phyloP scores from a whole-genome alignment of 2,797 vertebrate species.

The Channa striata region DNA sequence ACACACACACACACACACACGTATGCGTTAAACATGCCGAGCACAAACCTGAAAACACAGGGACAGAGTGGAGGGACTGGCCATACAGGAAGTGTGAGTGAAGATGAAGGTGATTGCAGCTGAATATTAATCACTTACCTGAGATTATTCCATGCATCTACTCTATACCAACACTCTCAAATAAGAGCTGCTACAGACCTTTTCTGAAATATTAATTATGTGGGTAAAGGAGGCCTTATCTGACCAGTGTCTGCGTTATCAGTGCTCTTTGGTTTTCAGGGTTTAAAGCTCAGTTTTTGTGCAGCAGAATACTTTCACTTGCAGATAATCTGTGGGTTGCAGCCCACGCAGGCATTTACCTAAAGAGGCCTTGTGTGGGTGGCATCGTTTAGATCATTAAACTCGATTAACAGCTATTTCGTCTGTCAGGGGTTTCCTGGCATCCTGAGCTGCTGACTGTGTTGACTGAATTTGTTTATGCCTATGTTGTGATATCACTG shows the following conservation, averaged over 20 bases:
- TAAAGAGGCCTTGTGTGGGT: conserved; percentile 23
- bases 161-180: not conserved
- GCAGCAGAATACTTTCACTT: conserved; percentile 19
- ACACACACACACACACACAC: conserved; percentile 17
- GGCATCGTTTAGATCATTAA: conserved; percentile 15
- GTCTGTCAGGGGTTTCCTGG: not conserved
- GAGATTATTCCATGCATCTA: not conserved
- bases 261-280: conserved; percentile 14
- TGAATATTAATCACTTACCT: conserved; percentile 63
- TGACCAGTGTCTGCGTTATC: not conserved
- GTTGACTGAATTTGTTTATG: not conserved
- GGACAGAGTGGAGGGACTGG: conserved; percentile 41
- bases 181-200: not conserved
- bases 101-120: conserved; percentile 42
- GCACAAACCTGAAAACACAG: conserved; percentile 49
- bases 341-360: conserved; percentile 23
- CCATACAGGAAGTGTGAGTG: conserved; percentile 46
- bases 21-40: conserved; percentile 50
- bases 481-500: not conserved
- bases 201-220: not conserved
- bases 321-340: conserved; percentile 19
- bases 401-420: conserved; percentile 28
- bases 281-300: conserved; percentile 36
- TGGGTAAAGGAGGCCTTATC: not conserved
- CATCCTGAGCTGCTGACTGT: conserved; percentile 12